Base-by-base conservation (phyloP, 2,888 invertebrate genomes). In the Thera obeliscata region DNA sequence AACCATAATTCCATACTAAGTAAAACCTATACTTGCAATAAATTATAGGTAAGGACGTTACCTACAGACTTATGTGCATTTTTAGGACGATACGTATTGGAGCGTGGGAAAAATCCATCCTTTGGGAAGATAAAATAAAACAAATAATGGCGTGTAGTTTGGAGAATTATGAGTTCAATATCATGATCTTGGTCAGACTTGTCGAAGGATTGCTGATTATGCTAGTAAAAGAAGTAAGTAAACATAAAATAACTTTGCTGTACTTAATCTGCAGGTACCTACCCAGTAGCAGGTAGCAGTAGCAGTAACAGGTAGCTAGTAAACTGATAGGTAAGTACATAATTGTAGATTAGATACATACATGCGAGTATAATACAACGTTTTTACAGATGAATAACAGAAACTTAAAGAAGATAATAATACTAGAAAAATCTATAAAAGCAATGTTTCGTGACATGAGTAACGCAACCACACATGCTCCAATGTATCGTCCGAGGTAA, bases 201-300 rank as follows among this genome's bases (percentile, higher is more conserved):
- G 82, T 95, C 1, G 95, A 95, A 80, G 95, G 95, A 0, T 81
- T 95, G 22, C 81, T 95, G 1, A 90, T 95, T 64, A 87, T 82
- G 56, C 85, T 95, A 60, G 95, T 95, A 11, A 82, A 80, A 63
- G 81, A 93, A 92, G 94, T 93, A 38, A 5, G 38, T 41, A 41
- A 41, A 41, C 41, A 6, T 41, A 41, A 41, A 41, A 41, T 6
- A 41, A 4, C 41, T 41, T 41, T 4, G 22, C 22, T 22, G 22
- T 22, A 22, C 22, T 1, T 22, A 22, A 0, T 22, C 22, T 22
- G 22, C 22, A 22, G 22, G 22, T 22, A 22, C 22, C 22, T 1
- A 22, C 22, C 22, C 22, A 22, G 22, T 22, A 22, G 22, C 22
- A 22, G 22, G 22, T 38, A 4, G 38, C 3, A n/a, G n/a, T n/a